Percentiles rank a stretch among this genome's conserved stretches.
Conservation (phyloP, 1,140 invertebrate species). For the Mesaphorura yosii region DNA sequence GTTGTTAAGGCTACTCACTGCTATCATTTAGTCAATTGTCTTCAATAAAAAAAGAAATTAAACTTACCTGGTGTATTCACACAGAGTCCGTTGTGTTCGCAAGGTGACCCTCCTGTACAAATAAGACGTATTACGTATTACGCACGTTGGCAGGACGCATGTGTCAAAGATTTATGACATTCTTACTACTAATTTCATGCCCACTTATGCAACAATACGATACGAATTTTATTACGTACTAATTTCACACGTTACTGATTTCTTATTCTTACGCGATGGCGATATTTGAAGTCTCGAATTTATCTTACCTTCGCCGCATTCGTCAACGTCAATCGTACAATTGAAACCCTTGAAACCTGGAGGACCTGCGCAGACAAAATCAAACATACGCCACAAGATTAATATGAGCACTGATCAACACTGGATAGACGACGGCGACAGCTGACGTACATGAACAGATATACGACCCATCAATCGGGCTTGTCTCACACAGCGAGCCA, state of each 20-base stretch:
- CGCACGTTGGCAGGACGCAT: too few relatives aligned
- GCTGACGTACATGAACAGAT: too few relatives aligned
- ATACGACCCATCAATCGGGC: slow-evolving; percentile 85
- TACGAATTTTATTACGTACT: neutral
- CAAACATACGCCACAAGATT: neutral
- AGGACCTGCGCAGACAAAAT: slow-evolving; percentile 52
- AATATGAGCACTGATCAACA: too few relatives aligned
- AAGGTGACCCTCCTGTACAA: slow-evolving; percentile 59
- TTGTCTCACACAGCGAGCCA: slow-evolving; percentile 88
- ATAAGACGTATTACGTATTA: too few relatives aligned
- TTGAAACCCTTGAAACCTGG: slow-evolving; percentile 78
- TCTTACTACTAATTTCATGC: too few relatives aligned
- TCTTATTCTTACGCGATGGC: neutral
- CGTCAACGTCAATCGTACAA: slow-evolving; percentile 88
- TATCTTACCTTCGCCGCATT: slow-evolving; percentile 77
- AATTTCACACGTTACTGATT: neutral
- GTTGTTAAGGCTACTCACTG: too few relatives aligned
- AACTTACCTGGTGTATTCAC: slow-evolving; percentile 89
- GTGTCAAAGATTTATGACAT: too few relatives aligned
- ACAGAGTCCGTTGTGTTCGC: slow-evolving; percentile 83
- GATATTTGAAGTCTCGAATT: neutral
- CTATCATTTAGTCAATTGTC: too few relatives aligned
- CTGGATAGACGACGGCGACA: too few relatives aligned
- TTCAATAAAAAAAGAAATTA: too few relatives aligned
- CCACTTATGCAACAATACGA: neutral